Conservation (phyloP, 2,888 invertebrate species). For the Calephelis perditalis region DNA sequence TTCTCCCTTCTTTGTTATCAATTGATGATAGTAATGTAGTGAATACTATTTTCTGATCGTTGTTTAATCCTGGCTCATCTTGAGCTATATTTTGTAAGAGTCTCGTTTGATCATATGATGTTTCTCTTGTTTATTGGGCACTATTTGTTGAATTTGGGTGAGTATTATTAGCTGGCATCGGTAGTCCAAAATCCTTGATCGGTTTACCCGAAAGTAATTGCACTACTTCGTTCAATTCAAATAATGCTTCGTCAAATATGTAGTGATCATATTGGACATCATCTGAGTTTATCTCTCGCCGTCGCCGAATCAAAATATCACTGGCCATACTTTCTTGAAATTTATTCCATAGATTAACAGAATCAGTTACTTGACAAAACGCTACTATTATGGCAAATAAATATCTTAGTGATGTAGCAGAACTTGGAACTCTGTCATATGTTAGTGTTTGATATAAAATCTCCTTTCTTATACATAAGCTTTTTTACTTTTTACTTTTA, state of each 20-base stretch:
- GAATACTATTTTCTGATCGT: slow-evolving; percentile 32
- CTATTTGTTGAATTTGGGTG: slow-evolving; percentile 33
- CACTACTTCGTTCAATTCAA: slow-evolving; percentile 28
- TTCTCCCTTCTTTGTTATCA: slow-evolving; percentile 28
- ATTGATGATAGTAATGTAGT: slow-evolving; percentile 28
- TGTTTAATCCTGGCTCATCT: slow-evolving; percentile 33
- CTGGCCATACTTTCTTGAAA: slow-evolving; percentile 32
- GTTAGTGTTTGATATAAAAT: slow-evolving; percentile 28
- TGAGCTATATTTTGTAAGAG: slow-evolving; percentile 32
- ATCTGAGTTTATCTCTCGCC: slow-evolving; percentile 30
- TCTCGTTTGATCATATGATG: slow-evolving; percentile 31
- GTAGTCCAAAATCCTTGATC: slow-evolving; percentile 32
- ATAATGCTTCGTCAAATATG: slow-evolving; percentile 33
- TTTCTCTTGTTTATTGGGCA: slow-evolving; percentile 33
- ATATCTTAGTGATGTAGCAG: slow-evolving; percentile 31
- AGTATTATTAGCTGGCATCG: slow-evolving; percentile 33
- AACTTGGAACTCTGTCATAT: slow-evolving; percentile 23
- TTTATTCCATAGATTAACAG: slow-evolving; percentile 32
- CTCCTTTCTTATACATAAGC: too few species aligned
- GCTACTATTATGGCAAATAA: slow-evolving; percentile 32
- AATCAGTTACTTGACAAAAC: slow-evolving; percentile 32
- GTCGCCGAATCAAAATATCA: slow-evolving; percentile 33
- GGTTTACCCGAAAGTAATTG: slow-evolving; percentile 31
- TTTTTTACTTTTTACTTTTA: too few species aligned
- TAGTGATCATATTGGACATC: slow-evolving; percentile 32